Percentiles rank a stretch among this genome's conserved stretches.
Evolutionary conservation across 2,888 invertebrate genomes (phyloP).

Genomic region (Polydrusus cervinus): DNA sequence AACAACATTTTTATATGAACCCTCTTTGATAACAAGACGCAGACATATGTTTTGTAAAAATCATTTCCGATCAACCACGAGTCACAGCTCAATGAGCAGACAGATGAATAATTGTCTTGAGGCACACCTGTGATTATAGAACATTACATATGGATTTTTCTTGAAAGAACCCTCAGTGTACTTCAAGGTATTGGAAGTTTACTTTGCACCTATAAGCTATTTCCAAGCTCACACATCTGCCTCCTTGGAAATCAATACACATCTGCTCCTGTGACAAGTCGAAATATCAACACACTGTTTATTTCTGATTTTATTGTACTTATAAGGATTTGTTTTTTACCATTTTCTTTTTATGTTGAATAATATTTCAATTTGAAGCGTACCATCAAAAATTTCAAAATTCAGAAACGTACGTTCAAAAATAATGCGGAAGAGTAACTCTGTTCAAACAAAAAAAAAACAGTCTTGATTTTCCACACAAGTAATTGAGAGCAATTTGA

Average conservation of each 20-base stretch:
- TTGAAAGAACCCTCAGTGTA: slow-evolving; percentile 46
- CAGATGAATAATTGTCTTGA: slow-evolving; percentile 55
- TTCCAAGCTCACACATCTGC: slow-evolving; percentile 50
- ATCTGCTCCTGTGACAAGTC: slow-evolving; percentile 50
- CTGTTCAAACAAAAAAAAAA: no score
- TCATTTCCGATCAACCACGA: slow-evolving; percentile 46
- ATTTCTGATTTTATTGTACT: slow-evolving; percentile 31
- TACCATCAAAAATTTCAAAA: no score
- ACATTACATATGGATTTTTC: slow-evolving; percentile 54
- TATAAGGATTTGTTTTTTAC: slow-evolving; percentile 4
- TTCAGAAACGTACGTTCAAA: no score
- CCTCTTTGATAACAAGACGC: slow-evolving; percentile 24
- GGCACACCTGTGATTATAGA: slow-evolving; percentile 54
- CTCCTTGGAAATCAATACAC: slow-evolving; percentile 53
- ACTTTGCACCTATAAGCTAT: slow-evolving; percentile 51
- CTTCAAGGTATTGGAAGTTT: slow-evolving; percentile 53
- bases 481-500: no score
- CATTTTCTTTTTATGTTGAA: background rate
- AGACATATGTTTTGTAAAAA: slow-evolving; percentile 45
- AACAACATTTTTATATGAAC: slow-evolving; percentile 26
- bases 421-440: no score
- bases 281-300: slow-evolving; percentile 36
- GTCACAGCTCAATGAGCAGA: slow-evolving; percentile 42
- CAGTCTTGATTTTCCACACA: no score
- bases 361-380: no score